Conservation (phyloP, 2,797 vertebrate genomes). For the Thamnophis elegans region DNA sequence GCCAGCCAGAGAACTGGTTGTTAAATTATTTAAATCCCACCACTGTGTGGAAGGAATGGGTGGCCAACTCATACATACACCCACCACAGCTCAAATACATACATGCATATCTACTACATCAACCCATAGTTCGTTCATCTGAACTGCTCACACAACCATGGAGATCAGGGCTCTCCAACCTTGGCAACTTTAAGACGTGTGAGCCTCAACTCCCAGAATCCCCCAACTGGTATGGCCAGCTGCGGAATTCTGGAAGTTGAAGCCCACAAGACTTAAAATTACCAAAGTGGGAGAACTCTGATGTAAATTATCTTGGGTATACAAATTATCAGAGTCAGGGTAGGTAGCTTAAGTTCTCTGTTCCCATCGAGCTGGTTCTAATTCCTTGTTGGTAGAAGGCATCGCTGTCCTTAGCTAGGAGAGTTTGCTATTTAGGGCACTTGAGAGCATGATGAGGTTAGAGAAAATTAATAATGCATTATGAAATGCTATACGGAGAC, state of each 20-base stretch:
- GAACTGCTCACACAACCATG: not conserved
- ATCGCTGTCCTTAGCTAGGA: not conserved
- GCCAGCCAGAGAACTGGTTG: no score
- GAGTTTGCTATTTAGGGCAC: not conserved
- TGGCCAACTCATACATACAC: slow-evolving; percentile 4
- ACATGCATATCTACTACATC: slow-evolving; percentile 37
- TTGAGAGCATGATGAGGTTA: not conserved
- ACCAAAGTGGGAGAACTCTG: not conserved
- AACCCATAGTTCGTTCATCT: not conserved
- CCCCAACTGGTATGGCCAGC: not conserved
- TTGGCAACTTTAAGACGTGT: not conserved
- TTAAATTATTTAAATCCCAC: no score
- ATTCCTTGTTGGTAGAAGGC: not conserved
- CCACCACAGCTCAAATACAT: slow-evolving; percentile 54
- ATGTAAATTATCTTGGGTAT: not conserved
- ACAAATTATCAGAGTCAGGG: not conserved
- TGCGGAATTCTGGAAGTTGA: not conserved
- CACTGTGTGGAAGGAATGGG: not conserved
- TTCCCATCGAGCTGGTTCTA: not conserved
- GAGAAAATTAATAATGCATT: not conserved
- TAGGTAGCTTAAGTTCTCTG: no score
- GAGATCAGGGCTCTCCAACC: not conserved
- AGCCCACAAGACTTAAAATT: not conserved
- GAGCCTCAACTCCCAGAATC: not conserved
- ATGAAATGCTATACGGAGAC: slow-evolving; percentile 43